These are phyloP conservation scores for Girardinichthys multiradiatus DNA, from an alignment of 2,113 vertebrate genomes.

Conservation along the genomic window DNA sequence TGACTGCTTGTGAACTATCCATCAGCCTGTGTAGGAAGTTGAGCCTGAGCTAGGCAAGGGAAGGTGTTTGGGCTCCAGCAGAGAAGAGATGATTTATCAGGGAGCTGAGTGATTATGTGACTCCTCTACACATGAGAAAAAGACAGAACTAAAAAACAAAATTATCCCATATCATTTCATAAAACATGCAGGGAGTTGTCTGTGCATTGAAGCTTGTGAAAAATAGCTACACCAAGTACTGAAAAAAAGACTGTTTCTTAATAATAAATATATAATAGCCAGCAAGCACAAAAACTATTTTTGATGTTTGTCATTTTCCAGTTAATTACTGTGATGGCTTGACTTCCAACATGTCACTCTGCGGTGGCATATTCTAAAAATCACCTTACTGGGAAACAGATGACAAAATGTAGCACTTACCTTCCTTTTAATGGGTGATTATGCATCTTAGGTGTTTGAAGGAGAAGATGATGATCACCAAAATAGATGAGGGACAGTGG, in stretches of 20 bases:
- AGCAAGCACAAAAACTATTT: conserved; percentile 1
- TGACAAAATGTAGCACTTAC: conserved; percentile 62
- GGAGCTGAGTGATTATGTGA: conserved; percentile 68
- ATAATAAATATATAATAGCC: conserved; percentile 28
- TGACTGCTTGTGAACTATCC: conserved; percentile 64
- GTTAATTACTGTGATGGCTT: conserved; percentile 49
- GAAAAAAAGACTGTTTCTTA: conserved; percentile 37
- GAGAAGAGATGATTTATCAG: conserved; percentile 71
- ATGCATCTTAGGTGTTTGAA: conserved; percentile 75
- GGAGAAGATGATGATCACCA: conserved; percentile 71
- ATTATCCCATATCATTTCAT: conserved; percentile 63
- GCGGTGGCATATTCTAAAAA: conserved; percentile 53
- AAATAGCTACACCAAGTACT: conserved; percentile 51
- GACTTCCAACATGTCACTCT: conserved; percentile 49
- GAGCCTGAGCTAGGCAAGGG: conserved; percentile 63
- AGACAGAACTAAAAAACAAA: conserved; percentile 57
- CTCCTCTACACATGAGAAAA: conserved; percentile 45
- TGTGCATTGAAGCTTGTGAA: conserved; percentile 29
- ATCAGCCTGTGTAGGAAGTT: conserved; percentile 46
- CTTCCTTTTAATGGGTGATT: conserved; percentile 76
- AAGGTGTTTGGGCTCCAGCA: conserved; percentile 67
- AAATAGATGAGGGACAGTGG: conserved; percentile 79
- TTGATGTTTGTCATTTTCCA: conserved; percentile 36
- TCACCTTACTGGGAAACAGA: conserved; percentile 37
- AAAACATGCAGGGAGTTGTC: conserved; percentile 70